Evolutionary conservation across 2,797 vertebrate genomes (phyloP).

Genomic region (Falco cherrug): DNA sequence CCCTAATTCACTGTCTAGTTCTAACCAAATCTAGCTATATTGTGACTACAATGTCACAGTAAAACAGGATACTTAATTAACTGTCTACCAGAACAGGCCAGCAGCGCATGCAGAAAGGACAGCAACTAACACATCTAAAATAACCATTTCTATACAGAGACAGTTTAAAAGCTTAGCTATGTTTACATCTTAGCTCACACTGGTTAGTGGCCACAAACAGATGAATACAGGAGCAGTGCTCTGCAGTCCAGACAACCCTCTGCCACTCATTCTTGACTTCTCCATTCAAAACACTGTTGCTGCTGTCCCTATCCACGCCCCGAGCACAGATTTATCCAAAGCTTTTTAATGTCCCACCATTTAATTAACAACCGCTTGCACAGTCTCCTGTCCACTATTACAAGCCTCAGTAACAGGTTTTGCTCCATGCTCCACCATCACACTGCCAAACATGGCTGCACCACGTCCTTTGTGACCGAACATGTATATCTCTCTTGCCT

Average conservation of each 20-base stretch:
- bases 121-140: not conserved
- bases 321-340: not conserved
- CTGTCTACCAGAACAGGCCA: not conserved
- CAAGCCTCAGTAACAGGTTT: not conserved
- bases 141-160: not conserved
- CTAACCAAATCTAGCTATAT: not conserved
- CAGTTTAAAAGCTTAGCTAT: not conserved
- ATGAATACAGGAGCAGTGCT: not conserved
- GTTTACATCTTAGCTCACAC: not conserved
- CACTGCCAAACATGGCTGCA: slow-evolving; percentile 7
- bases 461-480: not conserved
- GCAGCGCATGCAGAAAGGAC: not conserved
- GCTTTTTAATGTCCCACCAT: not conserved
- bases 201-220: not conserved
- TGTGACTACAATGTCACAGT: not conserved
- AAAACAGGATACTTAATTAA: not conserved
- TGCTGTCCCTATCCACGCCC: not conserved
- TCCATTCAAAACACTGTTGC: not conserved
- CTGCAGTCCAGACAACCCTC: not conserved
- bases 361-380: not conserved
- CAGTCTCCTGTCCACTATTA: not conserved
- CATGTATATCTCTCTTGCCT: not conserved
- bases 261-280: not conserved
- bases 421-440: not conserved
- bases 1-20: not conserved